These are phyloP conservation scores for Xylota sylvarum DNA, from an alignment of 2,888 invertebrate genomes.

Conservation along the genomic window DNA sequence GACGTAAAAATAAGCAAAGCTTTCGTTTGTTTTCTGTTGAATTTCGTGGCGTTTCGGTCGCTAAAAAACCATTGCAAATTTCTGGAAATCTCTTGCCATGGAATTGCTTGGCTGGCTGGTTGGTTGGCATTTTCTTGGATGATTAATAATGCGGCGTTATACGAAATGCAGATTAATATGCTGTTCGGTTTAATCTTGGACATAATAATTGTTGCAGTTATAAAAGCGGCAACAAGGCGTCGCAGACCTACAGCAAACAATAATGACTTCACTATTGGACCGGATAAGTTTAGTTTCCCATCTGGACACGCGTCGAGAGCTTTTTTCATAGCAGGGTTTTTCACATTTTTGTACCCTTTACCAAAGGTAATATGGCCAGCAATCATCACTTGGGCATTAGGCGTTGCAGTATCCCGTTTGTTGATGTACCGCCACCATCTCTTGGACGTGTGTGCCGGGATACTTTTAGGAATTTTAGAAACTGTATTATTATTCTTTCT, in stretches of 20 bases:
- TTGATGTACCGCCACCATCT: conserved; percentile 94
- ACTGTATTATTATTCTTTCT: conserved; percentile 88
- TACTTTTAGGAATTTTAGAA: conserved; percentile 90
- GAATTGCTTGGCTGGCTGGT: conserved; percentile 92
- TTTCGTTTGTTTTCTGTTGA: conserved; percentile 80
- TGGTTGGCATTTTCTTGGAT: conserved; percentile 93
- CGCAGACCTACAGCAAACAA: conserved; percentile 90
- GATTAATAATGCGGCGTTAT: conserved; percentile 88
- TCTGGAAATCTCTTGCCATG: conserved; percentile 92
- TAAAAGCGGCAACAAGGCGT: conserved; percentile 92
- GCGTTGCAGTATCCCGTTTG: conserved; percentile 92
- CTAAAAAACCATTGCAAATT: conserved; percentile 82
- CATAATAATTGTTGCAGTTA: conserved; percentile 90
- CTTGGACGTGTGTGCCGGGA: conserved; percentile 92
- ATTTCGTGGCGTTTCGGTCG: conserved; percentile 81
- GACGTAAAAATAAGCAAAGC: conserved; percentile 82
- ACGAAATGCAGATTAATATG: conserved; percentile 94
- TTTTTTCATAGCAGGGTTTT: conserved; percentile 90
- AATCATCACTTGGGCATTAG: conserved; percentile 90
- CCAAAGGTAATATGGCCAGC: conserved; percentile 87
- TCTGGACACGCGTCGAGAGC: conserved; percentile 97
- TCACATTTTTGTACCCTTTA: conserved; percentile 88
- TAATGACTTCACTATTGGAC: conserved; percentile 90
- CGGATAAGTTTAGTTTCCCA: conserved; percentile 96
- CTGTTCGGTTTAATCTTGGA: conserved; percentile 92